Base-by-base conservation (phyloP, 2,113 vertebrate species). In the Haplotaxodon microlepis region DNA sequence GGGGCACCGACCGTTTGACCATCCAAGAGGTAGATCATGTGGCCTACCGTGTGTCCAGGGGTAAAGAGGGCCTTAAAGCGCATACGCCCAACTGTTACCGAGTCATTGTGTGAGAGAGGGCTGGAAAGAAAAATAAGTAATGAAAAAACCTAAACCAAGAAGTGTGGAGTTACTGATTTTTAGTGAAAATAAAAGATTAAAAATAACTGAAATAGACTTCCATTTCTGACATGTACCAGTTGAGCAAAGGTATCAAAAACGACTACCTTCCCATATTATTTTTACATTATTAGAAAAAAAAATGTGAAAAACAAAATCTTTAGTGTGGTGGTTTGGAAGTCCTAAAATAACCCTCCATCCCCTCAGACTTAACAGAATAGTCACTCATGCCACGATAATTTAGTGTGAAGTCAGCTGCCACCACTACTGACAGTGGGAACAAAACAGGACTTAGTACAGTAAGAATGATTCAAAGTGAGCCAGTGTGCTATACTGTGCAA, bases 11-110 rank as follows among this genome's bases (percentile, higher is more conserved):
- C 96, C 1, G 93, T 93, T 13, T 81, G 93, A 47, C 98, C 97
- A 0, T 99, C 98, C 93, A 99, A 96, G 82, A 99, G 96, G 31
- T 98, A 99, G 88, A 98, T 97, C 97, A 98, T 97, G 94, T 99
- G 99, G 14, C 98, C 99, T 92, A 98, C 97, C 0, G 99, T 99
- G 95, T 99, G 99, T 38, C 99, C 99, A 0, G 99, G 99, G 0
- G 99, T 99, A 82, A 97, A 97, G 5, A 99, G 97, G 0, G 97
- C 98, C 92, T 91, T 97, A 80, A 99, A 99, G 92, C 96, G 96
- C 94, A 99, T 92, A 14, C 93, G 94, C 24, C 98, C 98, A 61
- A 99, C 95, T 0, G 92, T 96, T 51, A 99, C 92, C 2, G 95
- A 95, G 91, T 99, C 98, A 89, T 96, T 97, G 94, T 99, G 97